Conservation (phyloP, 2,888 invertebrate species). For the Petrolisthes cinctipes region DNA sequence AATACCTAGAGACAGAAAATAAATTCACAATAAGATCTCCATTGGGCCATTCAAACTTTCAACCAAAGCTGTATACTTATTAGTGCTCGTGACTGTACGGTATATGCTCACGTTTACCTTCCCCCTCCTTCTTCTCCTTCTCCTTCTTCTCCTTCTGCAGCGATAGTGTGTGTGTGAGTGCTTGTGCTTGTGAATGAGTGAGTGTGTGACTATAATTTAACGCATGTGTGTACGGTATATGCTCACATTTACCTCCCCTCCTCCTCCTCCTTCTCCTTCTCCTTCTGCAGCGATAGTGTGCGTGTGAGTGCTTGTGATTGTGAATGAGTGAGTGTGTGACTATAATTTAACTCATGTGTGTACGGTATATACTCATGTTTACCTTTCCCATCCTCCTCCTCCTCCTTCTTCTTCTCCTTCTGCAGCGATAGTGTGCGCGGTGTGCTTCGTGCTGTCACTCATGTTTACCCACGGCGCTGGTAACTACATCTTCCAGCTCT, state of each 20-base stretch:
- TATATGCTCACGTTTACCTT: not conserved
- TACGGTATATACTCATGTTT: not conserved
- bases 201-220: not conserved
- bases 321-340: not conserved
- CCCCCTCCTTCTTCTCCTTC: not conserved
- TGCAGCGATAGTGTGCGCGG: slow-evolving; percentile 81
- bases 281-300: not conserved
- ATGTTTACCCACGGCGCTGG: slow-evolving; percentile 93
- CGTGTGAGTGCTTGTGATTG: too few relatives aligned
- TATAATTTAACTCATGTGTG: not conserved
- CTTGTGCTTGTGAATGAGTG: not conserved
- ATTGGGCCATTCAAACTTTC: too few relatives aligned
- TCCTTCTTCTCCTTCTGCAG: not conserved
- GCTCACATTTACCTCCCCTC: not conserved
- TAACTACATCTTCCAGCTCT: slow-evolving; percentile 91
- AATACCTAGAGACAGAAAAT: too few relatives aligned
- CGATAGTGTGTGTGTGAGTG: too few relatives aligned
- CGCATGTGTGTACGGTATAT: not conserved
- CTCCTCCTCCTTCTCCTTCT: not conserved
- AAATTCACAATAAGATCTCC: too few relatives aligned
- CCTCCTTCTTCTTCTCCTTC: not conserved
- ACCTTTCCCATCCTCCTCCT: not conserved
- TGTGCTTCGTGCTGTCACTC: slow-evolving; percentile 88
- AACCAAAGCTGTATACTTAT: too few relatives aligned
- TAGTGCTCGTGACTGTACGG: too few relatives aligned